phyloP scores from a whole-genome alignment of 2,113 vertebrate species.

The Trochalopteron elliotii region DNA sequence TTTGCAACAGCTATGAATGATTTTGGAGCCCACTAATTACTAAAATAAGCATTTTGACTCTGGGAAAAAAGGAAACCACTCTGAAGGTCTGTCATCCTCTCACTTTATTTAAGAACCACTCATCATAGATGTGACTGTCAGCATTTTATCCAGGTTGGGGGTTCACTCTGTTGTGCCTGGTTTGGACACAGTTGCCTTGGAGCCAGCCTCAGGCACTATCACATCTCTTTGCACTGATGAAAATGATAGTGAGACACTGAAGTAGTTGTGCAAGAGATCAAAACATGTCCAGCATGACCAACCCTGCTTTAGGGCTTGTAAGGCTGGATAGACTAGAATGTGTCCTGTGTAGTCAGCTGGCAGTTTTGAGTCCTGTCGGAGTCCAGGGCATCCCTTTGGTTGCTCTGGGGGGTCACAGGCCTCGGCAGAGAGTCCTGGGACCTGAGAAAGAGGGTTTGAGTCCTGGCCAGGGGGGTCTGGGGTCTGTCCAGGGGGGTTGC shows the following conservation, averaged over 20 bases:
- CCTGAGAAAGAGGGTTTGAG: too few relatives aligned
- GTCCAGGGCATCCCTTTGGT: too few relatives aligned
- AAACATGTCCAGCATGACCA: background rate
- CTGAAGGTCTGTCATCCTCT: background rate
- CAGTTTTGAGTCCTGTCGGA: background rate
- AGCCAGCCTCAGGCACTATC: background rate
- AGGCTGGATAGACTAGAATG: background rate
- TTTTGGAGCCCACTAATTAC: background rate
- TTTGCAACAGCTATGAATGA: background rate
- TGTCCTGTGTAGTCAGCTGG: background rate
- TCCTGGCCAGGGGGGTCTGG: too few relatives aligned
- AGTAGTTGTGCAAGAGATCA: background rate
- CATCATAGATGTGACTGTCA: rapidly evolving
- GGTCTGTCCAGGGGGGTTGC: too few relatives aligned
- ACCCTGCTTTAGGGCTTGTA: background rate
- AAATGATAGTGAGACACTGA: background rate
- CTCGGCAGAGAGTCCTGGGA: too few relatives aligned
- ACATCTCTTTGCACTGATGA: background rate
- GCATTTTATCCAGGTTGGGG: background rate
- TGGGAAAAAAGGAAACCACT: background rate
- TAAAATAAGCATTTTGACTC: background rate
- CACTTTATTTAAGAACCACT: background rate
- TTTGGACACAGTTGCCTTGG: background rate
- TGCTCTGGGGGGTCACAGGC: too few relatives aligned
- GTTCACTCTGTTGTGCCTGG: background rate